Percentiles rank a stretch among this genome's conserved stretches.
Conservation (phyloP, 37 sponge, comb jelly and placozoan species). For the Crambe crambe region DNA sequence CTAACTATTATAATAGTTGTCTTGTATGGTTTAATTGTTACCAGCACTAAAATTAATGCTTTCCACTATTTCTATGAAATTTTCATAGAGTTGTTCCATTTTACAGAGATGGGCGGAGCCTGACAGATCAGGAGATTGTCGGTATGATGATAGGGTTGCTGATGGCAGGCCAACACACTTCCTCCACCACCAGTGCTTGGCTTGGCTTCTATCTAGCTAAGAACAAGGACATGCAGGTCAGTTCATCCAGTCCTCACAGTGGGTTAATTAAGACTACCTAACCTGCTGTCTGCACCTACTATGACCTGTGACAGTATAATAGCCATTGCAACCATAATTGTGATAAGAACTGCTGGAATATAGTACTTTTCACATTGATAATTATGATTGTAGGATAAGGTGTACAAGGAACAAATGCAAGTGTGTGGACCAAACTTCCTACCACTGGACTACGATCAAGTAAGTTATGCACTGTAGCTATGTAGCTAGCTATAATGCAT, state of each 20-base stretch:
- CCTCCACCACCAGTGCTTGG: conserved; percentile 92
- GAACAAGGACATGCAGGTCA: conserved; percentile 67
- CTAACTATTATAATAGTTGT: background rate
- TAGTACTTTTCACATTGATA: too few species aligned
- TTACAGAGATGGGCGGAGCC: conserved; percentile 62
- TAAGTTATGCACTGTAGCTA: too few species aligned
- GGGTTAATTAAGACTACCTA: too few species aligned
- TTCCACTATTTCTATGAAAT: background rate
- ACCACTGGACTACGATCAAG: conserved; percentile 77
- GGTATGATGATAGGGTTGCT: conserved; percentile 87
- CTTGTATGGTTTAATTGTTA: background rate
- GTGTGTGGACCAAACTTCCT: conserved; percentile 72
- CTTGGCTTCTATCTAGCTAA: conserved; percentile 82
- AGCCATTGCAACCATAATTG: too few species aligned
- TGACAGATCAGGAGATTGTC: conserved; percentile 79
- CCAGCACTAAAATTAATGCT: background rate
- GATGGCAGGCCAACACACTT: conserved; percentile 93
- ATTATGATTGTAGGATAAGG: conserved; percentile 28
- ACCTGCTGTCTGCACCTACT: too few species aligned
- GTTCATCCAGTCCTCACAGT: too few species aligned
- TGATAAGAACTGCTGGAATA: too few species aligned
- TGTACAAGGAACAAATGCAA: conserved; percentile 58
- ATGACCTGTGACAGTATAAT: too few species aligned
- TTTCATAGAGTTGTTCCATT: background rate
- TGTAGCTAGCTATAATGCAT: too few species aligned